These are phyloP conservation scores for Esox masquinongy DNA, from an alignment of 2,797 vertebrate genomes.

Conservation along the genomic window DNA sequence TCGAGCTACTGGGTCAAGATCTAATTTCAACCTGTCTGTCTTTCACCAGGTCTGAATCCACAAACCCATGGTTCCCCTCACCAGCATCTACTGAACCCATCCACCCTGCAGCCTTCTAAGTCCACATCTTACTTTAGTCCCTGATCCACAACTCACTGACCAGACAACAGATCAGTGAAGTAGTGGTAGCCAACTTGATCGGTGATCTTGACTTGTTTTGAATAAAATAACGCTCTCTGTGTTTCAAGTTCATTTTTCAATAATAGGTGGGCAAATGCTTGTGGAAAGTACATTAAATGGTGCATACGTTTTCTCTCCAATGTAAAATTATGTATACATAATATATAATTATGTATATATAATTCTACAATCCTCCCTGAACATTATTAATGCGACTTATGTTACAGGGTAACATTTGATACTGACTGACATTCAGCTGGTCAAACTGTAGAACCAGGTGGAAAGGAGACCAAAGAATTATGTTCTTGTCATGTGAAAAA, in stretches of 20 bases:
- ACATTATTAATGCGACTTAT: not conserved
- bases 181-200: not conserved
- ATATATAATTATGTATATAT: too few species aligned
- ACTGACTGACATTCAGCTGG: not conserved
- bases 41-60: constrained; percentile 60
- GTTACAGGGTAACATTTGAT: not conserved
- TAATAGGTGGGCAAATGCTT: not conserved
- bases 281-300: not conserved
- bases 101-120: constrained; percentile 60
- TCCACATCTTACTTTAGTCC: constrained; percentile 68
- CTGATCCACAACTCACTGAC: constrained; percentile 28
- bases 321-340: too few species aligned
- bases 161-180: not conserved
- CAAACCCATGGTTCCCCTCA: constrained; percentile 72
- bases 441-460: not conserved
- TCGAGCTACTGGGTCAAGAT: not conserved
- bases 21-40: not conserved
- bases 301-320: not conserved
- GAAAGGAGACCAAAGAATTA: not conserved
- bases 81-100: constrained; percentile 66
- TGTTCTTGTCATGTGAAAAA: not conserved
- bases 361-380: not conserved
- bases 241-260: not conserved
- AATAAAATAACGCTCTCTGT: not conserved
- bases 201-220: not conserved